Evolutionary conservation across 2,113 vertebrate species (phyloP).

Genomic region (Megaptera novaeangliae): DNA sequence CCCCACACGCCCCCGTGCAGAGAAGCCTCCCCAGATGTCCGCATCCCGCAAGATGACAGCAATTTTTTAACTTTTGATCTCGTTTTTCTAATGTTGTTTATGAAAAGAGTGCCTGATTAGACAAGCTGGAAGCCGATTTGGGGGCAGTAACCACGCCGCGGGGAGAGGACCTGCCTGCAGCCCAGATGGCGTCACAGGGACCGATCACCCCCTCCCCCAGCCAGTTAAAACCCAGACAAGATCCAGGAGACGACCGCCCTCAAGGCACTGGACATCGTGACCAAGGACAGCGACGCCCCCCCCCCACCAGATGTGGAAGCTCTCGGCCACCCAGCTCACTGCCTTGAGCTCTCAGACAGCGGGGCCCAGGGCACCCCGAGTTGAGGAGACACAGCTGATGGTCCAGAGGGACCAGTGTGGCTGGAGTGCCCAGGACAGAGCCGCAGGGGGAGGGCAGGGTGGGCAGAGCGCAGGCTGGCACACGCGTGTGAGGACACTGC

Average conservation of each 20-base stretch:
- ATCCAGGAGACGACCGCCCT: neutral
- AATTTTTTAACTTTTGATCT: neutral
- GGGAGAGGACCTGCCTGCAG: neutral
- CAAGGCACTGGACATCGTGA: rapidly evolving
- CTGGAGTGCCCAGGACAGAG: neutral
- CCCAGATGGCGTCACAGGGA: neutral
- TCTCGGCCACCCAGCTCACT: neutral
- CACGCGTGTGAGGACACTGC: rapidly evolving
- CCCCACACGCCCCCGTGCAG: neutral
- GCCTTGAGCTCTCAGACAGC: neutral
- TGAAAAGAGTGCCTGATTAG: neutral
- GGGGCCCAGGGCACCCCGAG: no score
- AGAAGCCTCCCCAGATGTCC: neutral
- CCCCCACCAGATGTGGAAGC: neutral
- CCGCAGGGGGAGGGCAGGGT: rapidly evolving
- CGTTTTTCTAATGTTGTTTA: rapidly evolving
- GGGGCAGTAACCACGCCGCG: neutral
- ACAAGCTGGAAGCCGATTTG: neutral
- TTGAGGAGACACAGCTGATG: rapidly evolving
- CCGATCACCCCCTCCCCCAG: rapidly evolving
- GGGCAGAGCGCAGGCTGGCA: neutral
- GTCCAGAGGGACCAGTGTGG: rapidly evolving
- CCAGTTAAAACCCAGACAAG: neutral
- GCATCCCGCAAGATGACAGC: rapidly evolving
- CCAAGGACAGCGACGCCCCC: neutral